These are phyloP conservation scores for Aspidiotus destructor DNA, from an alignment of 2,888 invertebrate genomes.

Conservation along the genomic window DNA sequence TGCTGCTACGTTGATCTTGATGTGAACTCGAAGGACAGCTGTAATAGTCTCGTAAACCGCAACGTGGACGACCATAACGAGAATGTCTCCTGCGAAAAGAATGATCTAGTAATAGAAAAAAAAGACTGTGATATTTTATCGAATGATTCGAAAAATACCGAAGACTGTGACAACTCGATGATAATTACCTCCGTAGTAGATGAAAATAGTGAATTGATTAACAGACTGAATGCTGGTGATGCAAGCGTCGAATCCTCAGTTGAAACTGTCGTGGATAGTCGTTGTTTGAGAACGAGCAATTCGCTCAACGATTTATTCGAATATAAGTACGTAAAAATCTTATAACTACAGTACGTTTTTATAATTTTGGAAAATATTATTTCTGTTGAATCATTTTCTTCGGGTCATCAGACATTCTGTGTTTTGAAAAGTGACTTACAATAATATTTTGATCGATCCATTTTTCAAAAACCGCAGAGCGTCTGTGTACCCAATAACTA, in stretches of 20 bases:
- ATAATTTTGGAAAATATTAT: too few species aligned
- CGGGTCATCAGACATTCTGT: too few species aligned
- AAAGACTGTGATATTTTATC: slow-evolving; percentile 28
- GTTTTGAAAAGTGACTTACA: too few species aligned
- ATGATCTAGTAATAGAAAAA: slow-evolving; percentile 1
- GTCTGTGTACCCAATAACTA: too few species aligned
- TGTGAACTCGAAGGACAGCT: neutral
- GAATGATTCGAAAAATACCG: slow-evolving; percentile 13
- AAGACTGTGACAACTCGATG: slow-evolving; percentile 21
- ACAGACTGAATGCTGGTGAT: slow-evolving; percentile 25
- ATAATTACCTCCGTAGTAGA: too few species aligned
- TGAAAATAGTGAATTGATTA: slow-evolving; percentile 12
- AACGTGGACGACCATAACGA: neutral
- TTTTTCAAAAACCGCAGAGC: too few species aligned
- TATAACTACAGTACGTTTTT: neutral
- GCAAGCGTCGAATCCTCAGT: slow-evolving; percentile 22
- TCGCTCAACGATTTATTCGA: slow-evolving; percentile 13
- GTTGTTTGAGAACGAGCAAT: slow-evolving; percentile 13
- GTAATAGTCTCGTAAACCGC: neutral
- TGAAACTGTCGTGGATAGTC: slow-evolving; percentile 26
- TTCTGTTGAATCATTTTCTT: too few species aligned
- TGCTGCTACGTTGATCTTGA: neutral
- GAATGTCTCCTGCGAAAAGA: neutral
- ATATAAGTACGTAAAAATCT: slow-evolving; percentile 13
- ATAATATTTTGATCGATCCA: too few species aligned